A percentile compares a stretch with the other conserved stretches of the same genome.
Conservation (phyloP, 53 echinoderm and acorn worm species). For the Luidia sarsii region DNA sequence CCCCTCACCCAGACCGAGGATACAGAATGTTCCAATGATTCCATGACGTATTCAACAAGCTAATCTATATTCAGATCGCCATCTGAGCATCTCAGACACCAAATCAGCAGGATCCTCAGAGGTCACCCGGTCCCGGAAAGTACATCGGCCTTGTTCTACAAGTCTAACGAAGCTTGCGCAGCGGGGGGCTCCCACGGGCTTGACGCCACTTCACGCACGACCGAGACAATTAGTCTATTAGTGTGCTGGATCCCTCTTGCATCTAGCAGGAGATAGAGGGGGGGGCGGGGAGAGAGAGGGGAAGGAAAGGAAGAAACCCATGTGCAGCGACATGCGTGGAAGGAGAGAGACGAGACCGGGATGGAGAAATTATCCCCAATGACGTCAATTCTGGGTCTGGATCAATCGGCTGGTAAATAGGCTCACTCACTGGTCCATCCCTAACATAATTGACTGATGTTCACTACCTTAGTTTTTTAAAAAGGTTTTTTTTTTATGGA, state of each 20-base stretch:
- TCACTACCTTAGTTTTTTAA: slow-evolving; percentile 13
- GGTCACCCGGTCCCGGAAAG: slow-evolving; percentile 25
- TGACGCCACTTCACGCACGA: slow-evolving; percentile 33
- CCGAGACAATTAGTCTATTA: slow-evolving; percentile 48
- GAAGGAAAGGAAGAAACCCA: too few relatives aligned
- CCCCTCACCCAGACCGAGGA: too few relatives aligned
- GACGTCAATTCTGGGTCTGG: slow-evolving; percentile 53
- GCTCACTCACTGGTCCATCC: slow-evolving; percentile 31
- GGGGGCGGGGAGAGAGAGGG: not conserved
- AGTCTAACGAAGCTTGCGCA: slow-evolving; percentile 51
- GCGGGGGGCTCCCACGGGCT: not conserved
- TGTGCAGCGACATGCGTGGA: too few relatives aligned
- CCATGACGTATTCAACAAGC: too few relatives aligned
- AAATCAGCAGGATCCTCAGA: not conserved
- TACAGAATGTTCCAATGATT: too few relatives aligned
- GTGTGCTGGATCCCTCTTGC: slow-evolving; percentile 38
- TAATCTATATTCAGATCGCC: too few relatives aligned
- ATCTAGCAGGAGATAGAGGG: too few relatives aligned
- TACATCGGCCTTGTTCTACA: slow-evolving; percentile 58
- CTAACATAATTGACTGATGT: slow-evolving; percentile 19
- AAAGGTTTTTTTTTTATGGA: not conserved
- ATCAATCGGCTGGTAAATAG: slow-evolving; percentile 32
- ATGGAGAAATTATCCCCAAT: too few relatives aligned
- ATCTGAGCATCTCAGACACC: not conserved
- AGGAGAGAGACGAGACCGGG: too few relatives aligned